Percentiles rank a stretch among this genome's conserved stretches.
phyloP scores from a whole-genome alignment of 2,113 vertebrate genomes.

The Ctenomys sociabilis region DNA sequence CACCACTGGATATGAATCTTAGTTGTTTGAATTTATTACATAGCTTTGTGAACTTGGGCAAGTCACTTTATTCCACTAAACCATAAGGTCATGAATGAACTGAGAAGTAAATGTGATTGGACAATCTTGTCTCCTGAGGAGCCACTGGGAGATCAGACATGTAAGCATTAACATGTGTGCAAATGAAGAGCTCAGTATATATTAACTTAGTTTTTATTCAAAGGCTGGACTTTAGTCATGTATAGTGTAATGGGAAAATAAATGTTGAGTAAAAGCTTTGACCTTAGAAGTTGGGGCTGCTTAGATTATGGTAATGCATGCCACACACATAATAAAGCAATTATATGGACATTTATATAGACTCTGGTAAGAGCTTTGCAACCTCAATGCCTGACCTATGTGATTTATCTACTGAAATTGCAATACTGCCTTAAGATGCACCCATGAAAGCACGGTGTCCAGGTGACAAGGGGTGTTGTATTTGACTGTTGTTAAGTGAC shows the following conservation, averaged over 20 bases:
- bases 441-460: not conserved
- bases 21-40: not conserved
- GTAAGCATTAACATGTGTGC: not conserved
- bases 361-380: not conserved
- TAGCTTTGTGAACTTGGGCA: not conserved
- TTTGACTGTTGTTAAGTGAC: not conserved
- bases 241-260: not conserved
- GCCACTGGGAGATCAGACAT: not conserved
- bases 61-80: not conserved
- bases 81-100: not conserved
- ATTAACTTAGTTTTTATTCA: not conserved
- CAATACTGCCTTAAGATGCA: not conserved
- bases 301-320: not conserved
- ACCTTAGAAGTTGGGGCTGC: not conserved
- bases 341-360: not conserved
- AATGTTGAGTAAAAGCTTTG: not conserved
- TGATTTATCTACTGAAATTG: constrained; percentile 4
- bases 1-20: not conserved
- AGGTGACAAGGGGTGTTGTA: not conserved
- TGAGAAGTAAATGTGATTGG: not conserved
- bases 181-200: not conserved
- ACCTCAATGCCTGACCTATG: not conserved
- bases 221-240: not conserved
- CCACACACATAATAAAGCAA: not conserved
- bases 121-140: not conserved